These are phyloP conservation scores for Astyanax mexicanus DNA, from an alignment of 2,797 vertebrate genomes.

Conservation along the genomic window DNA sequence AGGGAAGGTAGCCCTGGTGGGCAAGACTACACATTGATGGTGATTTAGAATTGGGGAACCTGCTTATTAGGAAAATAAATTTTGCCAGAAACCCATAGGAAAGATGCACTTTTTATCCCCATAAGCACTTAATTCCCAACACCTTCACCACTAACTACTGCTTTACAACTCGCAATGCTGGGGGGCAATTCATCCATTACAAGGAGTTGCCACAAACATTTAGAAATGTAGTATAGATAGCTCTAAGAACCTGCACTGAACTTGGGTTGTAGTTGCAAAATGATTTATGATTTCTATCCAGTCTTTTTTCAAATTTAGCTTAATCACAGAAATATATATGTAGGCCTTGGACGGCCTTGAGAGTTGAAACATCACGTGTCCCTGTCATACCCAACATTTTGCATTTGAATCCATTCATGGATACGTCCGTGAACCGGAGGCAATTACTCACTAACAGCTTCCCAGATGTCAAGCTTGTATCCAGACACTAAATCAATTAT, in stretches of 20 bases:
- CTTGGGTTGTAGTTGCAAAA: neutral
- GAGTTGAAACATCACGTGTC: neutral
- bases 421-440: slow-evolving; percentile 26
- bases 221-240: too few relatives aligned
- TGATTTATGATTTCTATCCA: neutral
- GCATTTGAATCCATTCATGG: neutral
- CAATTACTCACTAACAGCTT: slow-evolving; percentile 39
- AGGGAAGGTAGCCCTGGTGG: too few relatives aligned
- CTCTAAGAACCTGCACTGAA: neutral
- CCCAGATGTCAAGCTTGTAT: slow-evolving; percentile 35
- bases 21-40: too few relatives aligned
- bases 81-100: too few relatives aligned
- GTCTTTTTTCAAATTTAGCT: neutral
- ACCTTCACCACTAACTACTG: too few relatives aligned
- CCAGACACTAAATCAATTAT: slow-evolving; percentile 24
- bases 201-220: too few relatives aligned
- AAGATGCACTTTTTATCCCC: too few relatives aligned
- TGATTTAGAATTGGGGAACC: too few relatives aligned
- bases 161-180: too few relatives aligned
- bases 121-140: too few relatives aligned
- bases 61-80: too few relatives aligned
- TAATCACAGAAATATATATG: neutral
- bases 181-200: too few relatives aligned
- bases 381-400: slow-evolving; percentile 5
- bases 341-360: neutral